Evolutionary conservation across 2,888 invertebrate genomes (phyloP).

Genomic region (Meloe dianella): DNA sequence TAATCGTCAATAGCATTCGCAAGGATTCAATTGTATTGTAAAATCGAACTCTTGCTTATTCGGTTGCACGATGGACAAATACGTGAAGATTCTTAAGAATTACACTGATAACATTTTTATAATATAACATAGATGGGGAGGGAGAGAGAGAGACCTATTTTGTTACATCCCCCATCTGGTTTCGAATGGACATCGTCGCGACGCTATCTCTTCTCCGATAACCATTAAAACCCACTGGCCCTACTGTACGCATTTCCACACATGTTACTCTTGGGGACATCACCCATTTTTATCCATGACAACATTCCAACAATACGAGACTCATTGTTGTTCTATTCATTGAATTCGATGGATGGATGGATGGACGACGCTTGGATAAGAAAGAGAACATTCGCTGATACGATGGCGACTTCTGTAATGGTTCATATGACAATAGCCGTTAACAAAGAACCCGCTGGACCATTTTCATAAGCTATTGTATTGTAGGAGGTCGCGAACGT

Average conservation of each 20-base stretch:
- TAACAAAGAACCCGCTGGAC: slow-evolving; percentile 59
- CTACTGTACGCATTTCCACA: slow-evolving; percentile 54
- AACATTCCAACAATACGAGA: slow-evolving; percentile 54
- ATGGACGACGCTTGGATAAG: slow-evolving; percentile 18
- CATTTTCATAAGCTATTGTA: slow-evolving; percentile 59
- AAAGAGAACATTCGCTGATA: slow-evolving; percentile 24
- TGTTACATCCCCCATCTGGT: not conserved
- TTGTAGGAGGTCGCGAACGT: slow-evolving; percentile 50
- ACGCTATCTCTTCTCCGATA: slow-evolving; percentile 9
- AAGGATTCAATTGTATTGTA: slow-evolving; percentile 29
- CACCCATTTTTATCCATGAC: slow-evolving; percentile 57
- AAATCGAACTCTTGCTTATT: slow-evolving; percentile 30
- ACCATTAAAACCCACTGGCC: not conserved
- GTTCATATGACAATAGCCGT: slow-evolving; percentile 57
- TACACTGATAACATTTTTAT: not conserved
- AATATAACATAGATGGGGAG: too few species aligned
- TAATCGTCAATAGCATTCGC: slow-evolving; percentile 21
- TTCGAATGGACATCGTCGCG: slow-evolving; percentile 13
- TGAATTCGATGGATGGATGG: slow-evolving; percentile 36
- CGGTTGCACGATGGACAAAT: slow-evolving; percentile 11
- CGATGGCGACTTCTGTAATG: slow-evolving; percentile 55
- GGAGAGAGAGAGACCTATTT: too few species aligned
- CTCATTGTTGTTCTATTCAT: slow-evolving; percentile 54
- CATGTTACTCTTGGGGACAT: slow-evolving; percentile 52
- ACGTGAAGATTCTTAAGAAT: not conserved